A percentile compares a stretch with the other conserved stretches of the same genome.
Conservation (phyloP, 2,113 vertebrate species). For the Globicephala melas region DNA sequence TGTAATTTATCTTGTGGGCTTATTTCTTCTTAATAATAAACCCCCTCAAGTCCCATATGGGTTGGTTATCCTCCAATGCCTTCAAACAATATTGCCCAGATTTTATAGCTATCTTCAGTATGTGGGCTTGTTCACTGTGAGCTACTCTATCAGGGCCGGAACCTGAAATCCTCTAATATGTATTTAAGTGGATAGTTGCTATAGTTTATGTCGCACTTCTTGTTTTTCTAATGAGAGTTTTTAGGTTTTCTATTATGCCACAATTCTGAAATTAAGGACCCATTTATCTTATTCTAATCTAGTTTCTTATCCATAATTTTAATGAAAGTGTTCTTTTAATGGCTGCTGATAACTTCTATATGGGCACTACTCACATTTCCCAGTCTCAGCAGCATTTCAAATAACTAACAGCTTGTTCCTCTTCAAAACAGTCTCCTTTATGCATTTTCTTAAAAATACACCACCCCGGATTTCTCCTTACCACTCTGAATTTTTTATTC, state of each 20-base stretch:
- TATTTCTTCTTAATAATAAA: not conserved
- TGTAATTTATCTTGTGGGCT: not conserved
- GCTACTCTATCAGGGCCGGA: not conserved
- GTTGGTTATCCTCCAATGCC: not conserved
- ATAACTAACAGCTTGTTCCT: not conserved
- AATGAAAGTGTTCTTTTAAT: conserved; percentile 37
- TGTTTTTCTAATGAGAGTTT: conserved; percentile 10
- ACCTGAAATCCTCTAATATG: not conserved
- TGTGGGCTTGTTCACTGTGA: not conserved
- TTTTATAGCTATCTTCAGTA: not conserved
- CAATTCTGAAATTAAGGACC: conserved; percentile 35
- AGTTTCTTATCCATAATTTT: conserved; percentile 3
- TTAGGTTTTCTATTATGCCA: not conserved
- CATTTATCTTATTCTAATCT: conserved; percentile 39
- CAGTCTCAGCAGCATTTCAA: not conserved
- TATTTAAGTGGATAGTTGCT: not conserved
- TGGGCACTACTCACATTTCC: not conserved
- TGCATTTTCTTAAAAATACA: not conserved
- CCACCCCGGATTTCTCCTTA: not conserved
- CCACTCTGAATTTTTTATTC: not conserved
- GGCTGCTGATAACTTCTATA: not conserved
- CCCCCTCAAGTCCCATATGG: not conserved
- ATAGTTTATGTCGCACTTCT: not conserved
- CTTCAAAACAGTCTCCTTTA: not conserved
- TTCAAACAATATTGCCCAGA: not conserved